A percentile compares a stretch with the other conserved stretches of the same genome.
phyloP scores from a whole-genome alignment of 2,113 vertebrate genomes.

The Paratilapia polleni region DNA sequence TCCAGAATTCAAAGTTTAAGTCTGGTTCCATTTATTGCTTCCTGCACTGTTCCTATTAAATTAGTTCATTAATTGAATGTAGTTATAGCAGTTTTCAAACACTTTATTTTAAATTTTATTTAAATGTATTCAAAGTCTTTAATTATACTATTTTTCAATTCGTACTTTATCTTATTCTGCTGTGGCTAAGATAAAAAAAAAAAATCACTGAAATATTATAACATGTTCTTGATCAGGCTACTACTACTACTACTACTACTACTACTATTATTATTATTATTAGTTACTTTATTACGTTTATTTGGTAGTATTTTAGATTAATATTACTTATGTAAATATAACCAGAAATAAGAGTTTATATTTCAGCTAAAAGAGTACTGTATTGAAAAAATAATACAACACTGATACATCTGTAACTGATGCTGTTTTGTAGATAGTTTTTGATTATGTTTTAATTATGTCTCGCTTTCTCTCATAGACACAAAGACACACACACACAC shows the following conservation, averaged over 20 bases:
- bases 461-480: not conserved
- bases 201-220: not conserved
- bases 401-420: not conserved
- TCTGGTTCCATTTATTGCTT: slow-evolving; percentile 1
- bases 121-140: not conserved
- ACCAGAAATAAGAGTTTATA: not conserved
- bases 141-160: not conserved
- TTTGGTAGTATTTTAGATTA: not conserved
- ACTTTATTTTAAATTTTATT: not conserved
- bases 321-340: not conserved
- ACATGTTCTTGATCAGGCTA: not conserved
- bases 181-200: not conserved
- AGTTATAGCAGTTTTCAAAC: not conserved
- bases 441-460: not conserved
- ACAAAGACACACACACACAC: not conserved
- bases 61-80: not conserved
- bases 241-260: not conserved
- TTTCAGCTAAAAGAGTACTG: not conserved
- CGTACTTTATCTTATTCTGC: not conserved
- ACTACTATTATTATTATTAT: not conserved
- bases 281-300: not conserved
- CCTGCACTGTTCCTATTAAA: not conserved
- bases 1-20: slow-evolving; percentile 4
- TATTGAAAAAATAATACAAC: not conserved
- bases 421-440: not conserved